Evolutionary conservation across 2,113 vertebrate species (phyloP), one percentile per base, ranked within the genome.

Genomic region (Odobenus rosmarus): DNA sequence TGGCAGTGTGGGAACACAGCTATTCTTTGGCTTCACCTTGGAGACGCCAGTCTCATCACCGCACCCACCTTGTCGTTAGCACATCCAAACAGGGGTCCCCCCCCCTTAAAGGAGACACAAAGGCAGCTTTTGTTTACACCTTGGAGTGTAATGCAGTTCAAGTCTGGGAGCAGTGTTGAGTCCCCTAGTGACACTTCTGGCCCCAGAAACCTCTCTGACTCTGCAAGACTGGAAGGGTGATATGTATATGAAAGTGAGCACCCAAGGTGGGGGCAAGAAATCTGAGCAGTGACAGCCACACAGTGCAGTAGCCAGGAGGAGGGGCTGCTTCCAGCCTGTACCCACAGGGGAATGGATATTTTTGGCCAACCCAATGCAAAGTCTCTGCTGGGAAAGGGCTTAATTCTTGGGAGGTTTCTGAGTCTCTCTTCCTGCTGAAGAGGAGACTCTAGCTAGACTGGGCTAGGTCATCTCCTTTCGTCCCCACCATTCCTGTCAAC

Each of bases 251-350:
- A 53, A 61, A n/a, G 42, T 62, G 55, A 87, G 53, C 42, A 42
- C 31, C 21, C 23, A 36, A 82, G 36, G 67, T 74, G 36, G 46
- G 46, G 64, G 28, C 3, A 39, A 39, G 93, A 76, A 6, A 61
- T 23, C 13, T 12, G 81, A 74, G 57, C 46, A 26, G 7, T 36
- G 36, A 31, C 6, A 28, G 28, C 36, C 18, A 28, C 23, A 53
- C 13, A 0, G 46, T 15, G 11, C 31, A 4, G 24, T 10, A 1
- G 9, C 21, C 9, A 18, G 19, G 11, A 62, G 55, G 8, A 64
- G 39, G 53, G 11, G n/a, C 36, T 24, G 36, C 28, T 62, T 87
- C 53, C n/a, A 55, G 83, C 23, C 46, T 53, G n/a, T 55, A 76
- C 64, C 28, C 4, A 31, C 16, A 12, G 12, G 14, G 23, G 11